These are phyloP conservation scores for Phylloscopus whistleri DNA, from an alignment of 2,113 vertebrate species.

Conservation along the genomic window DNA sequence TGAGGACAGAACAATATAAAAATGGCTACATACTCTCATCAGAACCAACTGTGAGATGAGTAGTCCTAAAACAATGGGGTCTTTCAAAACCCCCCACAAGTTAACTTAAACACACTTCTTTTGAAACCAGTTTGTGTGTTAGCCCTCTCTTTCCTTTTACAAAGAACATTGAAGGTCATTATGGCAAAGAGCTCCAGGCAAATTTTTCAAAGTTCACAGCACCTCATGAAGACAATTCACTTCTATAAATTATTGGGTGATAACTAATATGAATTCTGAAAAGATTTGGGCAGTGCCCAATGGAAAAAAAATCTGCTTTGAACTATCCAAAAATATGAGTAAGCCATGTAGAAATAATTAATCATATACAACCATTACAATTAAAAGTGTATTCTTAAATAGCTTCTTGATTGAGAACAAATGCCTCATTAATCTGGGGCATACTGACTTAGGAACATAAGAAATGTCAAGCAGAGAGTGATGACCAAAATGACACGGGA, in stretches of 20 bases:
- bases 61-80: slow-evolving; percentile 19
- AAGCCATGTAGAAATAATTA: slow-evolving; percentile 72
- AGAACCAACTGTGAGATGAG: neutral
- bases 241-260: slow-evolving; percentile 42
- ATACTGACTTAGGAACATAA: slow-evolving; percentile 66
- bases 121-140: neutral
- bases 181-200: neutral
- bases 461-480: slow-evolving; percentile 68
- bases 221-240: neutral
- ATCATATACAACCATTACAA: slow-evolving; percentile 75
- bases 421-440: slow-evolving; percentile 79
- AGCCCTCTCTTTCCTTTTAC: slow-evolving; percentile 6
- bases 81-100: neutral
- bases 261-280: slow-evolving; percentile 6
- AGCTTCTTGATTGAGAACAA: slow-evolving; percentile 78
- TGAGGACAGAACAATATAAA: neutral
- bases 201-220: slow-evolving; percentile 50
- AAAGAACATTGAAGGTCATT: neutral
- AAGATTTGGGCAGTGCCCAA: neutral
- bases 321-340: slow-evolving; percentile 64
- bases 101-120: slow-evolving; percentile 19
- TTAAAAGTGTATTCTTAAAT: slow-evolving; percentile 77
- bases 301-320: slow-evolving; percentile 6
- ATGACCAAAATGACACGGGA: slow-evolving; percentile 62
- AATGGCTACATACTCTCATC: neutral